Percentiles rank a stretch among this genome's conserved stretches.
These are phyloP conservation scores for Oceanodroma leucorhoa DNA, from an alignment of 2,797 vertebrate species.

Conservation along the genomic window DNA sequence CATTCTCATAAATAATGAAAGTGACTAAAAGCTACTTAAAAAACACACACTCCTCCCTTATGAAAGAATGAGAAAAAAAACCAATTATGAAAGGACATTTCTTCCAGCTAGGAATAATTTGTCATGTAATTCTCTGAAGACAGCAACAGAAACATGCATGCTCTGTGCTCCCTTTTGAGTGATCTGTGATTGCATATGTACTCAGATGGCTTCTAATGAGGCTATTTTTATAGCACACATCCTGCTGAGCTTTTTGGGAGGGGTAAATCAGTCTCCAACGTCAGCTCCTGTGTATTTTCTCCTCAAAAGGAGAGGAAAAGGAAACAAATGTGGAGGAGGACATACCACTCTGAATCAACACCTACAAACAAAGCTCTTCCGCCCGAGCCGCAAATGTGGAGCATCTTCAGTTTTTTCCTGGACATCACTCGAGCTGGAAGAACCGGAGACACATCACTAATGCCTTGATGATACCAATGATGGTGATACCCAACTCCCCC, in stretches of 20 bases:
- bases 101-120: constrained; percentile 69
- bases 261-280: not conserved
- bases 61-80: constrained; percentile 40
- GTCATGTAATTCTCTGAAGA: constrained; percentile 67
- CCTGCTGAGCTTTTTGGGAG: constrained; percentile 50
- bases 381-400: not conserved
- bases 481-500: not conserved
- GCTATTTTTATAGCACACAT: constrained; percentile 60
- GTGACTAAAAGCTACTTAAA: constrained; percentile 69
- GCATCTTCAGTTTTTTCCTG: not conserved
- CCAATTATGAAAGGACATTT: constrained; percentile 66
- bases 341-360: not conserved
- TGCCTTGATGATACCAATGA: fast-evolving
- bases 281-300: constrained; percentile 8
- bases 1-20: constrained; percentile 68
- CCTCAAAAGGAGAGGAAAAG: constrained; percentile 21
- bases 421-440: not conserved
- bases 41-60: constrained; percentile 61
- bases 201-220: constrained; percentile 59
- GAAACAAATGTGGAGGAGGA: not conserved
- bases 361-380: not conserved
- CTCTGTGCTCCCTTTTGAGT: constrained; percentile 36
- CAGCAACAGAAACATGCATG: constrained; percentile 47
- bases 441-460: not conserved
- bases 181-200: constrained; percentile 40